Conservation (phyloP, 1,140 invertebrate genomes). For the Bombus superbus region DNA sequence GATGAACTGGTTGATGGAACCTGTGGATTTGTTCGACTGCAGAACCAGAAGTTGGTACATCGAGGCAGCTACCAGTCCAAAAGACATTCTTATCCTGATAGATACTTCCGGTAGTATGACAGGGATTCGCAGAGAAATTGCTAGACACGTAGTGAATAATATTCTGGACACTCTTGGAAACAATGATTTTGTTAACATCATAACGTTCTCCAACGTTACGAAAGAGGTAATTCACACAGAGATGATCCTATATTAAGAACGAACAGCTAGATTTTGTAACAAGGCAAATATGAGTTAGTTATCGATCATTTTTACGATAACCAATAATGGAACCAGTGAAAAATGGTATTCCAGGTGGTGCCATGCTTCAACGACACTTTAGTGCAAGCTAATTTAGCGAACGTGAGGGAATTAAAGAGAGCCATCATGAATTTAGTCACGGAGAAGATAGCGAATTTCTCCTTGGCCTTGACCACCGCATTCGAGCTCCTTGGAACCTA, state of each 20-base stretch:
- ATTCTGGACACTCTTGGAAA: conserved; percentile 98
- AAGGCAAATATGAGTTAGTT: too few relatives aligned
- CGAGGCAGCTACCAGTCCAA: conserved; percentile 97
- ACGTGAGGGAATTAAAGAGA: conserved; percentile 92
- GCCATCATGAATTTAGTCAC: conserved; percentile 91
- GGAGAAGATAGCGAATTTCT: conserved; percentile 97
- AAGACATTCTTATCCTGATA: conserved; percentile 97
- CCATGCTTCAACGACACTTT: conserved; percentile 94
- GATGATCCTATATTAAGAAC: not conserved
- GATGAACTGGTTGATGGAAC: conserved; percentile 87
- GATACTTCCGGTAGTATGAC: conserved; percentile 99
- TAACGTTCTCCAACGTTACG: conserved; percentile 91
- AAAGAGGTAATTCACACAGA: conserved; percentile 81
- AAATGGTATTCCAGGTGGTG: conserved; percentile 83
- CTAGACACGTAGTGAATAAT: conserved; percentile 95
- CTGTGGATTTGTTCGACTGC: conserved; percentile 94
- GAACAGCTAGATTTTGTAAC: too few relatives aligned
- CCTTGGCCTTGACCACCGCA: conserved; percentile 93
- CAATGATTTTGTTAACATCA: conserved; percentile 99
- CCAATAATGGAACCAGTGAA: too few relatives aligned
- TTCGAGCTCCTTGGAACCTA: conserved; percentile 92
- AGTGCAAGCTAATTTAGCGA: conserved; percentile 95
- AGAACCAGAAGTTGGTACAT: conserved; percentile 97
- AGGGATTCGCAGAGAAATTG: conserved; percentile 95
- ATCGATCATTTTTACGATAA: too few relatives aligned